These are phyloP conservation scores for Oxyura jamaicensis DNA, from an alignment of 2,113 vertebrate species.

Conservation along the genomic window DNA sequence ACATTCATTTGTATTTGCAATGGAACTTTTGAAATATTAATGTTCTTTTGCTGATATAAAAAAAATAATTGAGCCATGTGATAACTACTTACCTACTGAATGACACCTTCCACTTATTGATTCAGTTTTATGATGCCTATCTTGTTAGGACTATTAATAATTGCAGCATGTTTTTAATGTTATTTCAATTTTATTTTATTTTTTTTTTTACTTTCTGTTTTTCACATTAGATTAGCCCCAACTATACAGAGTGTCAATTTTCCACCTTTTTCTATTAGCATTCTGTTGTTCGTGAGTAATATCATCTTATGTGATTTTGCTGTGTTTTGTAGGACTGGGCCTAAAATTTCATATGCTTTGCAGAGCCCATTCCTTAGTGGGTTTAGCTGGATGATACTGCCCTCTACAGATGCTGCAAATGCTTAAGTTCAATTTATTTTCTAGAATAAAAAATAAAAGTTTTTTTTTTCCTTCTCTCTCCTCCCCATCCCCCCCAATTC, in stretches of 20 bases:
- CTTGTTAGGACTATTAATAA: background rate
- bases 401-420: constrained; percentile 70
- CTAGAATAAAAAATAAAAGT: background rate
- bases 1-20: background rate
- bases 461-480: background rate
- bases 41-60: background rate
- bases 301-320: background rate
- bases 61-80: background rate
- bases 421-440: background rate
- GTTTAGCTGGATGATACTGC: constrained; percentile 72
- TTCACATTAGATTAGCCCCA: background rate
- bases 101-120: background rate
- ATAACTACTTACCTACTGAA: background rate
- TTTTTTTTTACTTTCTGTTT: background rate
- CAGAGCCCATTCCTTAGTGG: background rate
- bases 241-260: background rate
- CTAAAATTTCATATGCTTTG: background rate
- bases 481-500: background rate
- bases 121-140: background rate
- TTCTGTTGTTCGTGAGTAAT: background rate
- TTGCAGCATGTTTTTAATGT: background rate
- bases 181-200: background rate
- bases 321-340: background rate
- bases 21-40: background rate
- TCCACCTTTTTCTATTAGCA: constrained; percentile 19